phyloP scores from a whole-genome alignment of 2,797 vertebrate genomes.

The Poeciliopsis infans region DNA sequence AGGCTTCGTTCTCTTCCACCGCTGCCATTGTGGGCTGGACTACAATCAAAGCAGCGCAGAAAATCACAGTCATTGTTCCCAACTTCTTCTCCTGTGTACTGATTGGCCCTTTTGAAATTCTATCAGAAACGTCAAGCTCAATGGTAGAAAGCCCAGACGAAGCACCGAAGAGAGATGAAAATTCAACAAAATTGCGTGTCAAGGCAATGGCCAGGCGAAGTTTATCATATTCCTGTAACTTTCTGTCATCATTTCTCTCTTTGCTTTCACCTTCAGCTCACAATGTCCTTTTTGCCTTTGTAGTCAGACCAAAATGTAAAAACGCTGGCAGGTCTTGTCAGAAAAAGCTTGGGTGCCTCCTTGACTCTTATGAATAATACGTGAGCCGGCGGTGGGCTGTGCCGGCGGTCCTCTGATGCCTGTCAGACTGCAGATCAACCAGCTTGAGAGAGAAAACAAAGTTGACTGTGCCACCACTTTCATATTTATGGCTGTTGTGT shows the following conservation, averaged over 20 bases:
- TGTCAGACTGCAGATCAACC: constrained; percentile 51
- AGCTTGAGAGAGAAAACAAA: constrained; percentile 41
- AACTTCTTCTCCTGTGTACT: no score
- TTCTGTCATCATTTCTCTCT: background rate
- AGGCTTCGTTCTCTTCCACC: no score
- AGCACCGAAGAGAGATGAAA: no score
- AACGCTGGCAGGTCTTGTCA: background rate
- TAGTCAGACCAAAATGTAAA: background rate
- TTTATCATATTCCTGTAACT: background rate
- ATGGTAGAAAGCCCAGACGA: no score
- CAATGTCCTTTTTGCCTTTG: background rate
- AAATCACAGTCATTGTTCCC: no score
- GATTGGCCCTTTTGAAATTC: no score
- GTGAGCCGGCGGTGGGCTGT: constrained; percentile 4
- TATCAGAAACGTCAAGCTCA: no score
- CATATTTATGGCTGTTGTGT: constrained; percentile 52
- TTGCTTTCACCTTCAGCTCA: background rate
- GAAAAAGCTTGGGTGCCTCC: background rate
- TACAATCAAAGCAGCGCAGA: no score
- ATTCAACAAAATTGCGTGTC: no score
- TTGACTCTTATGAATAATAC: constrained; percentile 23
- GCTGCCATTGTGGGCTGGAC: no score
- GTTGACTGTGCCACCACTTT: constrained; percentile 35
- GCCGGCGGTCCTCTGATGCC: constrained; percentile 36
- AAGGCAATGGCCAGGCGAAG: no score